These are phyloP conservation scores for Patella depressa DNA, from an alignment of 2,888 invertebrate genomes.

Conservation along the genomic window DNA sequence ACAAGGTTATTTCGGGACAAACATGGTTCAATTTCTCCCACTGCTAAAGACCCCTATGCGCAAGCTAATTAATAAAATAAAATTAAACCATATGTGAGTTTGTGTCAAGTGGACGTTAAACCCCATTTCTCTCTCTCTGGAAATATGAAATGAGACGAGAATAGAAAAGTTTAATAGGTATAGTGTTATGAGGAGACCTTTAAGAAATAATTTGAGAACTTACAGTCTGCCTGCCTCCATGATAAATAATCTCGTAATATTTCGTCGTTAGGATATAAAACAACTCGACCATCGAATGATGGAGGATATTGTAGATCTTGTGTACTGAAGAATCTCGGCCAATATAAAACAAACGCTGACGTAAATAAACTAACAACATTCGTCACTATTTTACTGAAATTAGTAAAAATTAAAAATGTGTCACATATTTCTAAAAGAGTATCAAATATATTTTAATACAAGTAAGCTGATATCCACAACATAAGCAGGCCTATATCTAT, in stretches of 20 bases:
- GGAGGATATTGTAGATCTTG: conserved; percentile 85
- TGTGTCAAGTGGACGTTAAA: too few relatives aligned
- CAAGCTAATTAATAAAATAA: too few relatives aligned
- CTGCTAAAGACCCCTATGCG: too few relatives aligned
- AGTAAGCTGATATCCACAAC: too few relatives aligned
- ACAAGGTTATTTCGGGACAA: too few relatives aligned
- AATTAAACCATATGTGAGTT: too few relatives aligned
- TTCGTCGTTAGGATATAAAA: conserved; percentile 89
- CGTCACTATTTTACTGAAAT: conserved; percentile 82
- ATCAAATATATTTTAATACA: background rate
- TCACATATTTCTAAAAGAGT: background rate
- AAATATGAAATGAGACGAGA: too few relatives aligned
- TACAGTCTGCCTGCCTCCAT: conserved; percentile 71
- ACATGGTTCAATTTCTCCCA: too few relatives aligned
- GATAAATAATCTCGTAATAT: conserved; percentile 77
- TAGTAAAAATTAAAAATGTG: conserved; percentile 3
- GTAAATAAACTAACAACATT: conserved; percentile 91
- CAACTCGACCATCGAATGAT: conserved; percentile 90
- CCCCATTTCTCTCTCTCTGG: too few relatives aligned
- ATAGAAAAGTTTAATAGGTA: too few relatives aligned
- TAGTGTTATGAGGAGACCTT: too few relatives aligned
- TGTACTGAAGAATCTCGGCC: conserved; percentile 84
- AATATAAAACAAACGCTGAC: conserved; percentile 88
- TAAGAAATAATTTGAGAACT: conserved; percentile 34
- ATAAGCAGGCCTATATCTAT: too few relatives aligned